Percentiles rank a stretch among this genome's conserved stretches.
These are phyloP conservation scores for Lithophane socia DNA, from an alignment of 2,888 invertebrate genomes.

Conservation along the genomic window DNA sequence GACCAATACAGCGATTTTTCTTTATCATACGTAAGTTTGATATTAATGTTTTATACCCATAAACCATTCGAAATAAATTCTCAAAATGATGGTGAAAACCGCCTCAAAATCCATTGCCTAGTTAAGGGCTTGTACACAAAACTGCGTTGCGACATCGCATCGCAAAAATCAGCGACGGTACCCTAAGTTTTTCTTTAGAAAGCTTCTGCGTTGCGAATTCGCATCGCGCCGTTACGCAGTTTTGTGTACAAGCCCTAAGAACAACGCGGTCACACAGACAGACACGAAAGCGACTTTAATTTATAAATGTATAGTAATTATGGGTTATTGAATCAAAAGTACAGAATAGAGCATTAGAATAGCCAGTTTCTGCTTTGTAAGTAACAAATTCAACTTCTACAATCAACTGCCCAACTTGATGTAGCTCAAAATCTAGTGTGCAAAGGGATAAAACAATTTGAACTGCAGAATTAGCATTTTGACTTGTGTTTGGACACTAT, in stretches of 20 bases:
- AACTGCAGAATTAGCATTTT: not conserved
- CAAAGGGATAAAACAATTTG: not conserved
- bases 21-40: not conserved
- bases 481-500: not conserved
- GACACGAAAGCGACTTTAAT: not conserved
- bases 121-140: no score
- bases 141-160: no score
- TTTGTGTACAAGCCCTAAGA: no score
- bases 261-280: not conserved
- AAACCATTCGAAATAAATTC: not conserved
- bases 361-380: not conserved
- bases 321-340: not conserved
- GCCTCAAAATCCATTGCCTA: not conserved
- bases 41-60: not conserved
- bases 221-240: no score
- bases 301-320: not conserved
- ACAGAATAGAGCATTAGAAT: not conserved
- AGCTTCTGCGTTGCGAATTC: no score
- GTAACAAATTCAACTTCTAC: not conserved
- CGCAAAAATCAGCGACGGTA: no score
- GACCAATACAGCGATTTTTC: not conserved
- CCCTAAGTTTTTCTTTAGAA: no score
- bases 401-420: not conserved
- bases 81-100: not conserved
- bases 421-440: not conserved